A percentile compares a stretch with the other conserved stretches of the same genome.
phyloP scores from a whole-genome alignment of 53 echinoderm and acorn worm species.

The Paelopatides confundens region DNA sequence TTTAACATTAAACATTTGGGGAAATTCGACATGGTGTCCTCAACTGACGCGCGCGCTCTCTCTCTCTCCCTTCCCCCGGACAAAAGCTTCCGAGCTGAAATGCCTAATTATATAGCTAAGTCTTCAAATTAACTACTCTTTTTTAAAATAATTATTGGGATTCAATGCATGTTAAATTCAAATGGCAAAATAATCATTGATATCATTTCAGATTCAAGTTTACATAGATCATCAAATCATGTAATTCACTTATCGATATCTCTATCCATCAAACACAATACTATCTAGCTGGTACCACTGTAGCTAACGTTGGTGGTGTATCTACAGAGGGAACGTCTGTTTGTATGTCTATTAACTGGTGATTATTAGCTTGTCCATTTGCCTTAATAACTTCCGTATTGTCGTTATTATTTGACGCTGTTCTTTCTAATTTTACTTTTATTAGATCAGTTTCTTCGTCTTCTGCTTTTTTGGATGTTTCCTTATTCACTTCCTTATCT shows the following conservation, averaged over 20 bases:
- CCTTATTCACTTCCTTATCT: not conserved
- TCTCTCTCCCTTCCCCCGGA: too few relatives aligned
- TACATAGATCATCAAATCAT: not conserved
- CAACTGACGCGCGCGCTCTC: too few relatives aligned
- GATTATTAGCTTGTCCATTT: constrained; percentile 4
- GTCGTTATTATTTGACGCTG: constrained; percentile 32
- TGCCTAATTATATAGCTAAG: too few relatives aligned
- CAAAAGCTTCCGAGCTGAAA: too few relatives aligned
- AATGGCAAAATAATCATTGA: too few relatives aligned
- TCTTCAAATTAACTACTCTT: too few relatives aligned
- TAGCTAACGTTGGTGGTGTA: not conserved
- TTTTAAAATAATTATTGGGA: too few relatives aligned
- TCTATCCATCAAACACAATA: not conserved
- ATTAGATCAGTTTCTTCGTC: not conserved
- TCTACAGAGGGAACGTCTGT: constrained; percentile 6
- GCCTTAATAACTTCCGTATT: not conserved
- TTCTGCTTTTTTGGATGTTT: not conserved
- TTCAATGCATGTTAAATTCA: too few relatives aligned
- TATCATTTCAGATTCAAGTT: too few relatives aligned
- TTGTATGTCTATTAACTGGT: constrained; percentile 6
- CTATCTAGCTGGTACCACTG: constrained; percentile 29
- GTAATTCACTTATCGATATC: not conserved
- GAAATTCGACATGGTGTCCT: too few relatives aligned
- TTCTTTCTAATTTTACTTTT: not conserved
- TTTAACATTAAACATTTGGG: too few relatives aligned